Evolutionary conservation across 2,797 vertebrate genomes (phyloP).

Genomic region (Schizopygopsis malacanthus): DNA sequence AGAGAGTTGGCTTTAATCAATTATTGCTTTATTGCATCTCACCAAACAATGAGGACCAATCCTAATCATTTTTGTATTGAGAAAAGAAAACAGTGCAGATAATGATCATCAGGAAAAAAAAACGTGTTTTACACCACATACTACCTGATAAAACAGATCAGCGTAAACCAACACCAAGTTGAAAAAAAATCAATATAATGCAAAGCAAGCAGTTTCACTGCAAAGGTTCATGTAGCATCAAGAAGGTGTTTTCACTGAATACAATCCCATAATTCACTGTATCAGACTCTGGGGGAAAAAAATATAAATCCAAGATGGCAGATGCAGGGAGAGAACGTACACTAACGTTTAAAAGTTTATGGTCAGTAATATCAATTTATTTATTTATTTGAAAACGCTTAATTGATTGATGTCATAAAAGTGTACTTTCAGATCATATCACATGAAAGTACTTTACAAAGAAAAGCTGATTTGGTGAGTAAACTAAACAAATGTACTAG

Average conservation of each 20-base stretch:
- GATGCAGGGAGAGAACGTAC: not conserved
- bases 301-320: not conserved
- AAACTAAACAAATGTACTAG: not conserved
- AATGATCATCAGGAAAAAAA: constrained; percentile 1
- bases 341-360: not conserved
- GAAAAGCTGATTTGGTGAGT: not conserved
- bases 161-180: not conserved
- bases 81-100: not conserved
- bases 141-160: not conserved
- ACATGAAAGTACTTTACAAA: not conserved
- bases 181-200: not conserved
- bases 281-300: not conserved
- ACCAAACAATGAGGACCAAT: not conserved
- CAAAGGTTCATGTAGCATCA: not conserved
- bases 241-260: not conserved
- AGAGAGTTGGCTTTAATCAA: not conserved
- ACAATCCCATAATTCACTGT: not conserved
- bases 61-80: not conserved
- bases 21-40: not conserved
- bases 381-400: not conserved
- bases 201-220: constrained; percentile 1
- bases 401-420: not conserved
- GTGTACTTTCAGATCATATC: not conserved
- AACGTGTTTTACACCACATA: not conserved
- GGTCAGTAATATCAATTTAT: not conserved